phyloP scores from a whole-genome alignment of 2,797 vertebrate genomes.

The Spinus olivaceus region DNA sequence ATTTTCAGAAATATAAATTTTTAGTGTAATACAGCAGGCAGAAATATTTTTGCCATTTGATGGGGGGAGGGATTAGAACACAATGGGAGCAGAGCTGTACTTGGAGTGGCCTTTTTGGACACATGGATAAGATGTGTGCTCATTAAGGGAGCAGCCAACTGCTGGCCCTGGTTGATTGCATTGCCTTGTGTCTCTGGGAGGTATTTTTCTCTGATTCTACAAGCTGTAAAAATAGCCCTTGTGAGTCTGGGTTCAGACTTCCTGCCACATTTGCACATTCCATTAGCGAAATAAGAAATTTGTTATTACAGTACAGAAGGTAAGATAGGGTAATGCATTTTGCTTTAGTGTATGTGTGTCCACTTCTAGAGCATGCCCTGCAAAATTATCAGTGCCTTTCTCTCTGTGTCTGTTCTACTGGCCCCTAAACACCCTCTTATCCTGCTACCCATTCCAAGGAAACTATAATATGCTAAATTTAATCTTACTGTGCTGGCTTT shows the following conservation, averaged over 20 bases:
- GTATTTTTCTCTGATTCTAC: background rate
- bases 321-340: background rate
- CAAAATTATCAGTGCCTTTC: background rate
- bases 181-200: background rate
- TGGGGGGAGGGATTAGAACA: background rate
- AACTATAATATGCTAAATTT: background rate
- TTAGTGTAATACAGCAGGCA: conserved; percentile 11
- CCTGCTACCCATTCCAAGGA: background rate
- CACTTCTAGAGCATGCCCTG: background rate
- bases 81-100: background rate
- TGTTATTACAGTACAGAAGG: background rate
- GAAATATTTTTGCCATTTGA: conserved; percentile 2
- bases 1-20: background rate
- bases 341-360: background rate
- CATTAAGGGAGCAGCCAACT: background rate
- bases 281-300: background rate
- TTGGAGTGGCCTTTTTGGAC: background rate
- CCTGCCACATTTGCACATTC: background rate
- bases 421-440: background rate
- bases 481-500: background rate
- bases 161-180: background rate
- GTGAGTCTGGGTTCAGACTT: background rate
- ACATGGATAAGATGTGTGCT: background rate
- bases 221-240: background rate
- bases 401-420: background rate